A percentile compares a stretch with the other conserved stretches of the same genome.
phyloP scores from a whole-genome alignment of 2,888 invertebrate species.

The Tiliacea citrago region DNA sequence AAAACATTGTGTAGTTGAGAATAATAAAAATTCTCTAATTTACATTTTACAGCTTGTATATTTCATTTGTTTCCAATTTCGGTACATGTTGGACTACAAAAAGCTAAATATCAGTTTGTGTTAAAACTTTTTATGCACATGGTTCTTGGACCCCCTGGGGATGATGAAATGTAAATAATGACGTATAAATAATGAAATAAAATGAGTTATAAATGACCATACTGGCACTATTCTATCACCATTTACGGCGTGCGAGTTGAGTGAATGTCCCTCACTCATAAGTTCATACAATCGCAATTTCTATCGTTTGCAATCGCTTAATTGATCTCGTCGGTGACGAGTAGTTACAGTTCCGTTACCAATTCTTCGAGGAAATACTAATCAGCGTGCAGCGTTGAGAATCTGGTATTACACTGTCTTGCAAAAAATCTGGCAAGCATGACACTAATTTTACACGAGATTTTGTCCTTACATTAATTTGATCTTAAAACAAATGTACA shows the following conservation, averaged over 20 bases:
- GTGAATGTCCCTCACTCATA: slow-evolving; percentile 55
- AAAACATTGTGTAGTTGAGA: slow-evolving; percentile 8
- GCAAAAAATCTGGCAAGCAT: slow-evolving; percentile 56
- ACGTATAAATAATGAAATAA: slow-evolving; percentile 34
- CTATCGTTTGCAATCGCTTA: slow-evolving; percentile 75
- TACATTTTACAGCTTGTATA: slow-evolving; percentile 20
- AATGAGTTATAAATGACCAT: slow-evolving; percentile 51
- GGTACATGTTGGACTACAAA: slow-evolving; percentile 16
- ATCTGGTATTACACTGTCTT: slow-evolving; percentile 65
- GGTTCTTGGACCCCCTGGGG: slow-evolving; percentile 13
- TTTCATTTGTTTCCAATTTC: slow-evolving; percentile 44
- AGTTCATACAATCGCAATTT: slow-evolving; percentile 56
- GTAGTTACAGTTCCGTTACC: slow-evolving; percentile 73
- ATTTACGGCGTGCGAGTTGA: slow-evolving; percentile 23
- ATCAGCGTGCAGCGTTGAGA: slow-evolving; percentile 70
- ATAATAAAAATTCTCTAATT: slow-evolving; percentile 40
- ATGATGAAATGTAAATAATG: slow-evolving; percentile 39
- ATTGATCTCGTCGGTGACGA: slow-evolving; percentile 77
- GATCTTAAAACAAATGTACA: not conserved
- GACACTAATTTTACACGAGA: slow-evolving; percentile 23
- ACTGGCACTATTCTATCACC: slow-evolving; percentile 29
- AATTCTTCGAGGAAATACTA: slow-evolving; percentile 67
- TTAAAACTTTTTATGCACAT: slow-evolving; percentile 1
- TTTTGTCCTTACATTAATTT: slow-evolving; percentile 28
- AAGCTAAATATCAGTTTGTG: slow-evolving; percentile 23